These are phyloP conservation scores for Anomalospiza imberbis DNA, from an alignment of 2,797 vertebrate species.

Conservation along the genomic window DNA sequence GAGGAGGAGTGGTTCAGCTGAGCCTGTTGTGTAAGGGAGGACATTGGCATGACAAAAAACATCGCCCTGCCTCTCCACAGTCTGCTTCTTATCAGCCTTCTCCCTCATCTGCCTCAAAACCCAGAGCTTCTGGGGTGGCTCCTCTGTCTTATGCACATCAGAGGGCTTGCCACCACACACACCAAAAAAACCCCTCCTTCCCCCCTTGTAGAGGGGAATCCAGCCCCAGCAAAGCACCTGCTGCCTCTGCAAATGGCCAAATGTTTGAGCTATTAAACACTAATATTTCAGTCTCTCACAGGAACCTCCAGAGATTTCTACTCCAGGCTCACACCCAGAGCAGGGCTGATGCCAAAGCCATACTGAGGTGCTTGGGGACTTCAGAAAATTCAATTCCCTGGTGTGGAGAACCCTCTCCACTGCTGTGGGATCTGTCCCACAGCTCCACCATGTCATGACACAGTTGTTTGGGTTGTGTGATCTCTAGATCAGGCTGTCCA, in stretches of 20 bases:
- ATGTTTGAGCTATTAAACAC: background rate
- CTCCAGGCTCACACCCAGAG: background rate
- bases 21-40: background rate
- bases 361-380: background rate
- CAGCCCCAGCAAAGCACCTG: background rate
- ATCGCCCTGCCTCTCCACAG: too few relatives aligned
- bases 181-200: background rate
- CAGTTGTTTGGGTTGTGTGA: background rate
- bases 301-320: background rate
- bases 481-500: background rate
- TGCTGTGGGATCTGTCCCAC: background rate
- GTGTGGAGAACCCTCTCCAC: background rate
- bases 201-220: accelerated
- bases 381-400: background rate
- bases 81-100: background rate
- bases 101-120: background rate
- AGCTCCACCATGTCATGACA: background rate
- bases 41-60: too few relatives aligned
- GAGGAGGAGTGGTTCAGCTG: background rate
- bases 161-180: background rate
- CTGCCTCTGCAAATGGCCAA: background rate
- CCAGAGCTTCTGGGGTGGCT: background rate
- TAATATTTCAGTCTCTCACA: too few relatives aligned
- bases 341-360: background rate
- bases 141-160: too few relatives aligned